Conservation (phyloP, 2,797 vertebrate genomes). For the Rhinogobio ventralis region DNA sequence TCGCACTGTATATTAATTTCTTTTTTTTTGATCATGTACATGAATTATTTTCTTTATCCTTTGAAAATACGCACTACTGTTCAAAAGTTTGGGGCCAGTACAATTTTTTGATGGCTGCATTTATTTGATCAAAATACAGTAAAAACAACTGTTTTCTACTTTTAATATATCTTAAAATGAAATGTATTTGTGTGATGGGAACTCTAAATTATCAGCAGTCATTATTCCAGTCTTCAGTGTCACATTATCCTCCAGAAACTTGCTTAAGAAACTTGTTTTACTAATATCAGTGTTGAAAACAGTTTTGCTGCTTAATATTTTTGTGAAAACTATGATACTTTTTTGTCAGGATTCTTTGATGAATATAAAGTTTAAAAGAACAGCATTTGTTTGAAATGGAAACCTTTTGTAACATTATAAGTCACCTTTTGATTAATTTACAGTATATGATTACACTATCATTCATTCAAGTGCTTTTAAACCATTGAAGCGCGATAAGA, state of each 20-base stretch:
- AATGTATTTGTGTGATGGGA: background rate
- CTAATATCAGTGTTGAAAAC: no score
- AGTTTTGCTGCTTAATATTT: no score
- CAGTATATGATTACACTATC: no score
- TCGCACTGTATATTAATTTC: background rate
- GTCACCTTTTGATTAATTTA: no score
- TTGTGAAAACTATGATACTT: no score
- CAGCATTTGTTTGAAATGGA: no score
- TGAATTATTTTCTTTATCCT: background rate
- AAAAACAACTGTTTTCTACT: background rate
- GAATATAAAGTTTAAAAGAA: no score
- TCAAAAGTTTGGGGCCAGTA: background rate
- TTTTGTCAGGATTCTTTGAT: no score
- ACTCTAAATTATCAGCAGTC: background rate
- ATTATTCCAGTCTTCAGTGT: background rate
- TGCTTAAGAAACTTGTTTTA: background rate
- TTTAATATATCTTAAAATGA: background rate
- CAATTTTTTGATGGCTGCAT: background rate
- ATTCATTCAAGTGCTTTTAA: no score
- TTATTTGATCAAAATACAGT: background rate
- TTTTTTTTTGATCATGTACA: background rate
- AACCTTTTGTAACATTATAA: no score
- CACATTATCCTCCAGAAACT: background rate
- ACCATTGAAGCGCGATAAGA: no score
- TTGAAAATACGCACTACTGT: background rate